phyloP scores from a whole-genome alignment of 2,888 invertebrate species.

The Rhorus exstirpatorius region DNA sequence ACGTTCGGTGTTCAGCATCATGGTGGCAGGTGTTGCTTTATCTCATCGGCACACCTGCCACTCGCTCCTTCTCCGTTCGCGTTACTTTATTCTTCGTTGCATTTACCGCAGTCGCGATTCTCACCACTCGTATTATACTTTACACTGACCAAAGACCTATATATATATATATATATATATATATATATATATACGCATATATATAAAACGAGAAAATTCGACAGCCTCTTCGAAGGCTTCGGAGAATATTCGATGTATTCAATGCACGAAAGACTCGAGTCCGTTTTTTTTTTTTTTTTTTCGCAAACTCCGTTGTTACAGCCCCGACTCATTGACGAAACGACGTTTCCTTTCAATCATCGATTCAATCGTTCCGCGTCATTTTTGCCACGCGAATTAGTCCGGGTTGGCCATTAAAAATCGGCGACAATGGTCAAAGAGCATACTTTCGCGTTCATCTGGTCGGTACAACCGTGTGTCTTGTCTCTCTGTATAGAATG shows the following conservation, averaged over 20 bases:
- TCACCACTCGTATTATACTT: slow-evolving; percentile 1
- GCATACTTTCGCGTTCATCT: slow-evolving; percentile 3
- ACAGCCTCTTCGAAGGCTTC: slow-evolving; percentile 25
- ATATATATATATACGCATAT: too few species aligned
- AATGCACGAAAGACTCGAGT: slow-evolving; percentile 10
- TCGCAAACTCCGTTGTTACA: not conserved
- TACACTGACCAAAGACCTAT: slow-evolving; percentile 6
- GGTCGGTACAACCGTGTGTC: slow-evolving; percentile 17
- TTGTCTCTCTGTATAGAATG: not conserved
- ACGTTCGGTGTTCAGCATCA: slow-evolving; percentile 17
- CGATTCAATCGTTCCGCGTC: not conserved
- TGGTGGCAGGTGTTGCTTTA: slow-evolving; percentile 67
- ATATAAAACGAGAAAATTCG: slow-evolving; percentile 29
- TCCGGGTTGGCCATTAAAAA: not conserved
- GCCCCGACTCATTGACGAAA: slow-evolving; percentile 10
- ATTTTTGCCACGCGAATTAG: not conserved
- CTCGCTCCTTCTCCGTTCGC: slow-evolving; percentile 56
- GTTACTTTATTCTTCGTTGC: slow-evolving; percentile 61
- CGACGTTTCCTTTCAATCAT: not conserved
- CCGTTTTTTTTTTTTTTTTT: too few species aligned
- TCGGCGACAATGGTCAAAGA: not conserved
- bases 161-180: too few species aligned
- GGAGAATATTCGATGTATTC: slow-evolving; percentile 10
- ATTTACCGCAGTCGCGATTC: slow-evolving; percentile 44
- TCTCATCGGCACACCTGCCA: slow-evolving; percentile 66